Conservation (phyloP, 1,140 invertebrate species). For the Bombus impatiens region DNA sequence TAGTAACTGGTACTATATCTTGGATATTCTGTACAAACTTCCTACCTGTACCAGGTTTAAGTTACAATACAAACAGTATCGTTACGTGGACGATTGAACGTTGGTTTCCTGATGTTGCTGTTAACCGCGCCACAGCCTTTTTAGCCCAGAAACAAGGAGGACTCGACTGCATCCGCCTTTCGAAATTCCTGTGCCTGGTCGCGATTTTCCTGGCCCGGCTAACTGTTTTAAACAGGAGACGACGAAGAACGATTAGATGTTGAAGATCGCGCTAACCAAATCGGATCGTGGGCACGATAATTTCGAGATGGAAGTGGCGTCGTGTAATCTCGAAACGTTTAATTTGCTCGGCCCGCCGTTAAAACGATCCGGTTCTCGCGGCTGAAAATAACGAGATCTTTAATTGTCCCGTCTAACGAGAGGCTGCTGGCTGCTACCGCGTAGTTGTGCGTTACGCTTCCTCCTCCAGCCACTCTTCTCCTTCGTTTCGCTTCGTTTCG, state of each 20-base stretch:
- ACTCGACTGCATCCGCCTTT: background rate
- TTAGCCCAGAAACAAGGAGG: accelerated
- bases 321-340: slow-evolving; percentile 36
- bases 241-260: background rate
- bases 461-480: background rate
- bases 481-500: background rate
- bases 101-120: no score
- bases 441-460: background rate
- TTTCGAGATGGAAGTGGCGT: background rate
- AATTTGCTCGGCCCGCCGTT: slow-evolving; percentile 9
- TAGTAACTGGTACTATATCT: no score
- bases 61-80: no score
- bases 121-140: background rate
- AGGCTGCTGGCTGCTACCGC: background rate
- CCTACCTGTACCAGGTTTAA: no score
- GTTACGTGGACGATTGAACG: no score
- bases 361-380: slow-evolving; percentile 33
- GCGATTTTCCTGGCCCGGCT: background rate
- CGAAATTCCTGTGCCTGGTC: background rate
- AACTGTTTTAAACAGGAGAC: background rate
- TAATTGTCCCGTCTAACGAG: slow-evolving; percentile 40
- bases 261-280: background rate
- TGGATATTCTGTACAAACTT: no score
- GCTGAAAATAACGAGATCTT: slow-evolving; percentile 39
- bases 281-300: background rate